Conservation (phyloP, 2,113 vertebrate genomes). For the Laticauda colubrina region DNA sequence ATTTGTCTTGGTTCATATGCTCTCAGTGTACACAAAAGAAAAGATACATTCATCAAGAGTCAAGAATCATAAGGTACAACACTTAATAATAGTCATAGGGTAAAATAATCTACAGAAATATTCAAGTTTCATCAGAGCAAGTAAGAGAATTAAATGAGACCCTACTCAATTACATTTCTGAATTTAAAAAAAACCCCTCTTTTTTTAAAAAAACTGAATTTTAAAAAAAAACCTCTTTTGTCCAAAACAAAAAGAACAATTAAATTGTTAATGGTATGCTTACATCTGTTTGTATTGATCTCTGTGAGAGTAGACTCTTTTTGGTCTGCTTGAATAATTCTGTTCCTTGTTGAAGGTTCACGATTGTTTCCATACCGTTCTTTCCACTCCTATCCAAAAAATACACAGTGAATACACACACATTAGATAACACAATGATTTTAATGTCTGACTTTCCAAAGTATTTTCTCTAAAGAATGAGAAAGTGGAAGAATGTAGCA, state of each 20-base stretch:
- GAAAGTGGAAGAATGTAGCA: not conserved
- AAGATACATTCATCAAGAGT: no score
- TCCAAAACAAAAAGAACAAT: not conserved
- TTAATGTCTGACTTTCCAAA: not conserved
- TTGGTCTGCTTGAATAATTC: conserved; percentile 76
- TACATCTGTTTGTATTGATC: conserved; percentile 67
- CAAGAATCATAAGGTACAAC: no score
- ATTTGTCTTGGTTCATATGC: no score
- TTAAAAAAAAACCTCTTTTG: not conserved
- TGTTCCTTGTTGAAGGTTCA: conserved; percentile 78
- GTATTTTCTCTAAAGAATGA: not conserved
- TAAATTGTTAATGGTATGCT: conserved; percentile 46
- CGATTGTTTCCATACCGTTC: conserved; percentile 85
- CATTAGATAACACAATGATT: not conserved
- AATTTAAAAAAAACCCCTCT: not conserved
- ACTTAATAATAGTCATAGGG: no score
- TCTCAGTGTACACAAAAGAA: no score
- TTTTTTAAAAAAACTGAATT: not conserved
- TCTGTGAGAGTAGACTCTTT: conserved; percentile 83
- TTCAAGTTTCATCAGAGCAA: not conserved
- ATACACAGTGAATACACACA: conserved; percentile 1
- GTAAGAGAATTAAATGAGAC: not conserved
- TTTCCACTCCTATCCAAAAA: conserved; percentile 80
- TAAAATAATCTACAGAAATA: not conserved
- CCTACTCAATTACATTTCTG: not conserved